Evolutionary conservation across 2,888 invertebrate species (phyloP).

Genomic region (Exephanes ischioxanthus): DNA sequence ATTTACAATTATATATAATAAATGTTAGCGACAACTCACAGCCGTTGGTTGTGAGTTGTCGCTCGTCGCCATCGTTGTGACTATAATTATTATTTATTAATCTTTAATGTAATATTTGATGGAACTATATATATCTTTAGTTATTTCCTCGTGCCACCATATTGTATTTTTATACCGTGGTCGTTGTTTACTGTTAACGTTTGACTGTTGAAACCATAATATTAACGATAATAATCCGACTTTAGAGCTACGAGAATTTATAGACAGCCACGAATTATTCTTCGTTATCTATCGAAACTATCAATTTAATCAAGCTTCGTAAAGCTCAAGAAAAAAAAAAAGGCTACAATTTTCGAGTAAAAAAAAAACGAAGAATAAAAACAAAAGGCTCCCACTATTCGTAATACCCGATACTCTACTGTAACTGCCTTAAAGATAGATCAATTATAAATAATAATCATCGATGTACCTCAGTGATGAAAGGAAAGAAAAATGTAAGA

Average conservation of each 20-base stretch:
- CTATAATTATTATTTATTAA: constrained; percentile 64
- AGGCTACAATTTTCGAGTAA: not conserved
- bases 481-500: constrained; percentile 33
- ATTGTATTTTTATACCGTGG: constrained; percentile 65
- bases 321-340: not conserved
- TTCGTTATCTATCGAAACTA: constrained; percentile 8
- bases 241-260: not conserved
- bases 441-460: constrained; percentile 51
- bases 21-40: not conserved
- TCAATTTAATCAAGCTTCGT: not conserved
- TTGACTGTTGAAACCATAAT: constrained; percentile 58
- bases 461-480: constrained; percentile 58
- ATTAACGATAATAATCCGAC: constrained; percentile 22
- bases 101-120: constrained; percentile 51
- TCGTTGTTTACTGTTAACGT: constrained; percentile 66
- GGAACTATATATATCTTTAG: constrained; percentile 53
- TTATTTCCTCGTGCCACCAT: constrained; percentile 57
- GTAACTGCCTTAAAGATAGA: constrained; percentile 60
- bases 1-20: constrained; percentile 24
- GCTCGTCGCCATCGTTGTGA: constrained; percentile 17
- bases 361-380: not conserved
- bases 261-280: constrained; percentile 6
- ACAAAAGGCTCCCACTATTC: constrained; percentile 25
- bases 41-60: constrained; percentile 8
- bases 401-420: constrained; percentile 44